A percentile compares a stretch with the other conserved stretches of the same genome.
Conservation (phyloP, 1,140 invertebrate species). For the Lordiphosa clarofinis region DNA sequence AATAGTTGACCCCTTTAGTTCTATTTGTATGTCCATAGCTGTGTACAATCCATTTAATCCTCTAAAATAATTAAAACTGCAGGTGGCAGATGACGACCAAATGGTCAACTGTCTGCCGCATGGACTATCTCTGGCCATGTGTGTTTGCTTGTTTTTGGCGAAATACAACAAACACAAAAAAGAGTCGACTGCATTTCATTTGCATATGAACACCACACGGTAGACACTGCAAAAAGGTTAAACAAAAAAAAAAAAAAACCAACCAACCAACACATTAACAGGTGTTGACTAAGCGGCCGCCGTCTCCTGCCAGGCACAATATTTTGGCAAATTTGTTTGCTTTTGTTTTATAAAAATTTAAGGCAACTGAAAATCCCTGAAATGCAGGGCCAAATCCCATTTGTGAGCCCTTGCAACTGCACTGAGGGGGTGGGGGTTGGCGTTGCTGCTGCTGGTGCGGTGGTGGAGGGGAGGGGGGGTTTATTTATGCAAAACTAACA, state of each 20-base stretch:
- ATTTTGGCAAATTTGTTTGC: constrained; percentile 60
- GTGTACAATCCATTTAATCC: constrained; percentile 11
- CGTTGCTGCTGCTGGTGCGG: not conserved
- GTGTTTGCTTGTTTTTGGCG: constrained; percentile 44
- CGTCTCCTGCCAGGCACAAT: constrained; percentile 19
- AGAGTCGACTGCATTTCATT: constrained; percentile 55
- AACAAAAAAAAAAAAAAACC: constrained; percentile 10
- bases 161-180: constrained; percentile 42
- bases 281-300: constrained; percentile 68
- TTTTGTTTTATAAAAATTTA: constrained; percentile 70
- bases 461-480: constrained; percentile 27
- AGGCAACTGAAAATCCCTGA: constrained; percentile 56
- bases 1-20: no score
- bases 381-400: constrained; percentile 69
- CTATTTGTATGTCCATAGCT: not conserved
- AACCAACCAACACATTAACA: constrained; percentile 60
- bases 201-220: constrained; percentile 52
- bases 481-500: constrained; percentile 78
- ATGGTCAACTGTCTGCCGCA: constrained; percentile 30
- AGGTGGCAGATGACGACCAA: constrained; percentile 11
- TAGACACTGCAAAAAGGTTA: constrained; percentile 17
- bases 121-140: constrained; percentile 51
- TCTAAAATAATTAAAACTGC: constrained; percentile 16
- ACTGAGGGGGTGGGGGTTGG: constrained; percentile 10
- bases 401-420: constrained; percentile 40